Percentiles rank a stretch among this genome's conserved stretches.
Evolutionary conservation across 2,113 vertebrate species (phyloP).

Genomic region (Chlorodrepanis virens): DNA sequence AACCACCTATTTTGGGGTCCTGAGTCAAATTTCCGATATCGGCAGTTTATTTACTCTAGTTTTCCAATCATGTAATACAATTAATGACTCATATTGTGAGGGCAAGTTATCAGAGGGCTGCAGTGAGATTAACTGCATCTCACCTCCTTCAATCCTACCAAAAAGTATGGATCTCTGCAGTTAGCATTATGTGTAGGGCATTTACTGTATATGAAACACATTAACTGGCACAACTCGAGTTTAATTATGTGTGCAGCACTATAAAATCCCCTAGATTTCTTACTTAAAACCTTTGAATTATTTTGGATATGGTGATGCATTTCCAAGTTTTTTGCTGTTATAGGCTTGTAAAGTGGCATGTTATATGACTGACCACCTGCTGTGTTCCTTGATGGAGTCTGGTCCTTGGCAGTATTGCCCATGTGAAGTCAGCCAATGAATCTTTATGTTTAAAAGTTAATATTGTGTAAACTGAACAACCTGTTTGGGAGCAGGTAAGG

Average conservation of each 20-base stretch:
- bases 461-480: neutral
- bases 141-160: neutral
- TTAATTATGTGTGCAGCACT: constrained; percentile 7
- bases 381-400: neutral
- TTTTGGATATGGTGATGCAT: constrained; percentile 42
- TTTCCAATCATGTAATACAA: constrained; percentile 30
- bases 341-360: constrained; percentile 30
- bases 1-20: constrained; percentile 24
- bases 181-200: neutral
- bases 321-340: constrained; percentile 51
- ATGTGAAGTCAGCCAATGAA: neutral
- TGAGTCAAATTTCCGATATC: constrained; percentile 1
- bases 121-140: constrained; percentile 5
- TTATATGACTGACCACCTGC: constrained; percentile 1
- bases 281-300: neutral
- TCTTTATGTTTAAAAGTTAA: neutral
- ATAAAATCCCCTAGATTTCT: neutral
- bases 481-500: neutral
- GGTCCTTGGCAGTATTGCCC: constrained; percentile 3
- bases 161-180: neutral
- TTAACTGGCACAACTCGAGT: neutral
- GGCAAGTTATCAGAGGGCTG: neutral
- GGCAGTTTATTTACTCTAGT: neutral
- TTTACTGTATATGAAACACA: constrained; percentile 2
- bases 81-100: constrained; percentile 4